A percentile compares a stretch with the other conserved stretches of the same genome.
These are phyloP conservation scores for Ips nitidus DNA, from an alignment of 1,140 invertebrate species.

Conservation along the genomic window DNA sequence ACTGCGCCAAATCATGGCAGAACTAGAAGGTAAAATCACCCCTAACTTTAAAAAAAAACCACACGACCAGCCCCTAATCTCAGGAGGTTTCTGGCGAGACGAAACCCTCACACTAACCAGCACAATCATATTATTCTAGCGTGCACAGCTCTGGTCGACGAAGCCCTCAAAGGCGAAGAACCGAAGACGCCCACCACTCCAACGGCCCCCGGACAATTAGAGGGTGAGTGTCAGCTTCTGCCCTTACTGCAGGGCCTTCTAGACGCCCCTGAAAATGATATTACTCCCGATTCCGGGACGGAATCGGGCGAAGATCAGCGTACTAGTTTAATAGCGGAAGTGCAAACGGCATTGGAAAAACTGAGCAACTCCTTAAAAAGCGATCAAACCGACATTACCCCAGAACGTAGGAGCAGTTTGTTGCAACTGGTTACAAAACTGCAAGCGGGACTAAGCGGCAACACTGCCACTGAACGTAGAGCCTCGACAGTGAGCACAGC, in stretches of 20 bases:
- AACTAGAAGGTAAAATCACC: constrained; percentile 66
- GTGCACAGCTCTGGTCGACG: constrained; percentile 61
- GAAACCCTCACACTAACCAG: background rate
- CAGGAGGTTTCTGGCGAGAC: background rate
- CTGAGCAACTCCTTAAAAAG: constrained; percentile 70
- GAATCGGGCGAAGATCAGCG: constrained; percentile 67
- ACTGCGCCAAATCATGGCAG: constrained; percentile 74
- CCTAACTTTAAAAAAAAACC: background rate
- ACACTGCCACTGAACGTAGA: constrained; percentile 14
- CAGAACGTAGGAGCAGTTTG: constrained; percentile 63
- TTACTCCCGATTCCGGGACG: constrained; percentile 62
- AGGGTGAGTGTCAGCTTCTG: constrained; percentile 62
- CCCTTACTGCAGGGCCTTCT: constrained; percentile 60
- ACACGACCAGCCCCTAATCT: background rate
- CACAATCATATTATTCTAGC: constrained; percentile 49
- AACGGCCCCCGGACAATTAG: constrained; percentile 45
- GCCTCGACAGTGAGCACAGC: constrained; percentile 43
- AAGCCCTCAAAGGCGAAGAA: constrained; percentile 53
- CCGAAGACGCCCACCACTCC: constrained; percentile 49
- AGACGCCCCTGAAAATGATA: constrained; percentile 45
- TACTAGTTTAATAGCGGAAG: constrained; percentile 70
- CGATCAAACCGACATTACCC: constrained; percentile 55
- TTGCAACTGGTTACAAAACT: constrained; percentile 74
- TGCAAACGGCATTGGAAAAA: constrained; percentile 73
- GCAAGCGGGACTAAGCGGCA: constrained; percentile 61